Percentiles rank a stretch among this genome's conserved stretches.
Conservation (phyloP, 2,888 invertebrate species). For the Phyto melanocephala region DNA sequence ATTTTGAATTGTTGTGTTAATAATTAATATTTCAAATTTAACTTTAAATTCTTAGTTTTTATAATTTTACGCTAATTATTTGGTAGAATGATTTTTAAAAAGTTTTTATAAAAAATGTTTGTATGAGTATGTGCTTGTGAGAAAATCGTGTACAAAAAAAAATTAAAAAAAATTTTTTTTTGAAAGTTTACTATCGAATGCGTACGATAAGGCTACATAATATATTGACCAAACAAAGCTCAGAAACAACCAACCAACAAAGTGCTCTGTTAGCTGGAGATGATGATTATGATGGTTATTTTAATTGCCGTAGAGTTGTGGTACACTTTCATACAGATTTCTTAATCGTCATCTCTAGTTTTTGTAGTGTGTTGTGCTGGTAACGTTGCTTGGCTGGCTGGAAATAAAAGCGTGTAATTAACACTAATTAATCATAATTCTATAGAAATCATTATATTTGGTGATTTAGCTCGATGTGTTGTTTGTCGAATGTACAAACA, state of each 20-base stretch:
- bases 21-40: too few species aligned
- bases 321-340: not conserved
- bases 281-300: constrained; percentile 23
- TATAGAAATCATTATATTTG: constrained; percentile 66
- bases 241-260: not conserved
- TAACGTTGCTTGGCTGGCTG: constrained; percentile 32
- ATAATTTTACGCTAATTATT: constrained; percentile 50
- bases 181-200: too few species aligned
- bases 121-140: too few species aligned
- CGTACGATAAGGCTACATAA: too few species aligned
- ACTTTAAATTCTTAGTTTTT: too few species aligned
- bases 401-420: constrained; percentile 72
- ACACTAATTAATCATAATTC: constrained; percentile 74
- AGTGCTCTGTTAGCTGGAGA: not conserved
- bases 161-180: not conserved
- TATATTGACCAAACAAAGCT: not conserved
- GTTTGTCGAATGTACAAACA: too few species aligned
- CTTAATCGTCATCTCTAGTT: not conserved
- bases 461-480: constrained; percentile 49
- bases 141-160: not conserved
- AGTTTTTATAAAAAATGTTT: not conserved
- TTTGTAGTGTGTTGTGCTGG: not conserved
- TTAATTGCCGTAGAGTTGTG: constrained; percentile 1
- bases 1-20: too few species aligned
- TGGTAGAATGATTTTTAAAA: constrained; percentile 11